Base-by-base conservation (phyloP, 2,113 vertebrate genomes). In the Anhinga anhinga region DNA sequence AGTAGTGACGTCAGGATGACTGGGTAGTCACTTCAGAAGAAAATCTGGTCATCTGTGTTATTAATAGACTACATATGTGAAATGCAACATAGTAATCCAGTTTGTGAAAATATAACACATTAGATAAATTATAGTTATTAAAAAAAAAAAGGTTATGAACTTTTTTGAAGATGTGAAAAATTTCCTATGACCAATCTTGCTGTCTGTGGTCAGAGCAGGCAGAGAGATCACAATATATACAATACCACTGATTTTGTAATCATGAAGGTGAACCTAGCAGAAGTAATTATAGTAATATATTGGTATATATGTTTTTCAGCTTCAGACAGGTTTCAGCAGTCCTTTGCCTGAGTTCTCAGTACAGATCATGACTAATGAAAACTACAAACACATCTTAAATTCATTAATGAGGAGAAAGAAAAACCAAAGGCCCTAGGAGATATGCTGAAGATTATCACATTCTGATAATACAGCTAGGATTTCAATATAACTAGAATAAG, bases 1-100 rank as follows among this genome's bases (percentile, higher is more conserved):
- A 61, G 11, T 29, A 45, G 16, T 69, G 49, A 50, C n/a, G 2
- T 16, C 19, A 76, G 67, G 29, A 67, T 56, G 45, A 66, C 15
- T 38, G 14, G 5, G 17, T 52, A 56, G n/a, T 81, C 26, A 42
- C 32, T 87, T 69, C 20, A 72, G 52, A 84, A 56, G 42, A 71
- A 71, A 84, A 67, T 34, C 22, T 58, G 9, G 7, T 80, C 12
- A 50, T 30, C 18, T 71, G 5, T 67, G 13, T 42, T 63, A 21
- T 42, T 56, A 56, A 61, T 47, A 80, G 34, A 38, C 29, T 47
- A n/a, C 0, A 0, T 38, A 74, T 42, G 16, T 45, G 25, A 61
- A 86, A 82, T 38, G 7, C 4, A 59, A 69, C 23, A 53, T 7
- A 42, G 5, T 15, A 83, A 70, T 53, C 19, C 19, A 63, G 3